These are phyloP conservation scores for Malurus alboscapulatus DNA, from an alignment of 2,113 vertebrate genomes.

Conservation along the genomic window DNA sequence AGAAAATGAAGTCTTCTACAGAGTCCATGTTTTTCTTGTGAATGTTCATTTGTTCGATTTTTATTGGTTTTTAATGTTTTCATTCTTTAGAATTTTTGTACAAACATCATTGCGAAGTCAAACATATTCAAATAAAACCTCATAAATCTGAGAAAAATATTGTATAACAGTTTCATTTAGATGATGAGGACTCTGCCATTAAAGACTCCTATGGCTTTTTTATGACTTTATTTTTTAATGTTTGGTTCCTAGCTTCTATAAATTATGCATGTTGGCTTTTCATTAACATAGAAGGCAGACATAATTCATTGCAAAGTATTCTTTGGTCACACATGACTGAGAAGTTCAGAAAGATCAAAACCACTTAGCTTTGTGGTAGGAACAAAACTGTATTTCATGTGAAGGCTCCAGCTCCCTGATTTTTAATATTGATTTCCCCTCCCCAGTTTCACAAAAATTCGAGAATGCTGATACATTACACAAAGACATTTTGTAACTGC, in stretches of 20 bases:
- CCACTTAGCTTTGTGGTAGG: conserved; percentile 34
- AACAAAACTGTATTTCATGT: conserved; percentile 52
- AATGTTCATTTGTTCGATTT: background rate
- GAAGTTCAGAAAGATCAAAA: conserved; percentile 70
- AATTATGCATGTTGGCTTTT: conserved; percentile 73
- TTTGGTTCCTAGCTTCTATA: conserved; percentile 65
- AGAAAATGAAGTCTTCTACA: background rate
- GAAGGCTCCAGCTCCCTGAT: conserved; percentile 36
- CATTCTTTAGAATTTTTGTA: background rate
- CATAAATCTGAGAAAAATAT: conserved; percentile 66
- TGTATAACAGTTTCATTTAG: conserved; percentile 4
- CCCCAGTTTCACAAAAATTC: conserved; percentile 42
- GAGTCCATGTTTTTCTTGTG: background rate
- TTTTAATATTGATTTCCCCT: conserved; percentile 35
- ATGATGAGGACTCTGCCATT: conserved; percentile 43
- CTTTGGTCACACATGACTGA: conserved; percentile 67
- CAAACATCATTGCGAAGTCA: background rate
- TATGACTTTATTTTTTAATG: conserved; percentile 18
- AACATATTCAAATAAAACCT: conserved; percentile 60
- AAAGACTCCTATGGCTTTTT: conserved; percentile 63
- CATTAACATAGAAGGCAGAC: conserved; percentile 67
- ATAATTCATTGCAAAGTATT: conserved; percentile 73
- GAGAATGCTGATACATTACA: conserved; percentile 40
- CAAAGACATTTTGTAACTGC: conserved; percentile 32
- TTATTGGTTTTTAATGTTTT: conserved; percentile 25